These are phyloP conservation scores for Syrphus vitripennis DNA, from an alignment of 2,888 invertebrate species.

Conservation along the genomic window DNA sequence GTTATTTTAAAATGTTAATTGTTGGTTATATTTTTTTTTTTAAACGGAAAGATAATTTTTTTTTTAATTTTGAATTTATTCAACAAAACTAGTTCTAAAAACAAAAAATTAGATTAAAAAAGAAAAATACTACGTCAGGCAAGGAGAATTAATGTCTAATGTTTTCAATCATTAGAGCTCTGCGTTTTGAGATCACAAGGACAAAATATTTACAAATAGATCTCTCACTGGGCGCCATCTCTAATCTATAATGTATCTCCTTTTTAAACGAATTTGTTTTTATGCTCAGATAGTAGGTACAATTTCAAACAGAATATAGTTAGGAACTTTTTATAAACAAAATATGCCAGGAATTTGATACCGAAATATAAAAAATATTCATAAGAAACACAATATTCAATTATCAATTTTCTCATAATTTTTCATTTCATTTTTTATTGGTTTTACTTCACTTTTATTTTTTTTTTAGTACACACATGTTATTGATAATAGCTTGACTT, in stretches of 20 bases:
- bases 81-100: background rate
- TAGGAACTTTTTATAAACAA: constrained; percentile 16
- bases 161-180: background rate
- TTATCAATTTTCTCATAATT: background rate
- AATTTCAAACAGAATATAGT: background rate
- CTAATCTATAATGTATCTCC: background rate
- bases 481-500: constrained; percentile 57
- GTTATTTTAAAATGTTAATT: background rate
- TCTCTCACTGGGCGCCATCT: background rate
- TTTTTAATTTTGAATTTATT: constrained; percentile 40
- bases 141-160: background rate
- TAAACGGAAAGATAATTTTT: background rate
- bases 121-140: background rate
- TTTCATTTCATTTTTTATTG: constrained; percentile 14
- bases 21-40: background rate
- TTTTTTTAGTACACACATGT: constrained; percentile 41
- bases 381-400: background rate
- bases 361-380: constrained; percentile 14
- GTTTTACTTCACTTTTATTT: constrained; percentile 6
- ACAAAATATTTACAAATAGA: constrained; percentile 14
- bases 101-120: background rate
- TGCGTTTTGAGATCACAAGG: constrained; percentile 4
- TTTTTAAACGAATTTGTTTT: background rate
- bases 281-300: background rate
- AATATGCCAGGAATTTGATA: constrained; percentile 36